Base-by-base conservation (phyloP, 2,113 vertebrate species). In the Colius striatus region DNA sequence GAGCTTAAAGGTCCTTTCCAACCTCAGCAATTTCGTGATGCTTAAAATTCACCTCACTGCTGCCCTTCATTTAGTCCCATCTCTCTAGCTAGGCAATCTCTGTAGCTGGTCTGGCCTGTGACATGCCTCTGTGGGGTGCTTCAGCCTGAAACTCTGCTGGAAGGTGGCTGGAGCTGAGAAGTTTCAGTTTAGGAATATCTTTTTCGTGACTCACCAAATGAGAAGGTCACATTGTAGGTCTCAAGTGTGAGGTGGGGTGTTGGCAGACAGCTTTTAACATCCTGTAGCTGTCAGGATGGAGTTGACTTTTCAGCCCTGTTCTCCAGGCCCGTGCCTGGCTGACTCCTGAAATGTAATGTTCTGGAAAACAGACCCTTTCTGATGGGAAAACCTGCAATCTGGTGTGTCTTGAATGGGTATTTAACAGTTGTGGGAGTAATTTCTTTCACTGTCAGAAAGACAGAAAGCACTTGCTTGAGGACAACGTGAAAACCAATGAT, bases 291-390 rank as follows among this genome's bases (percentile, higher is more conserved):
- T 43, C 45, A 21, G 60, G 23, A 67, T 30, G 45, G 36, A 21
- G 36, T n/a, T 58, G 50, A 36, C 25, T 50, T n/a, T 13, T 58
- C 30, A 43, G 38, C 48, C 34, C 9, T 23, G 6, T 21, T 43
- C 14, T 50, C 1, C 4, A 34, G 34, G 38, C 13, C 29, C 8
- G 2, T 0, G 22, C 34, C 57, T 1, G 0, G 16, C 38, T 30
- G n/a, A 13, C 10, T 62, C 57, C 57, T 53, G 23, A 21, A 55
- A 47, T 13, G 15, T 25, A 2, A 8, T 13, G 1, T 21, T 75
- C 27, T 1, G 3, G 29, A 48, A 38, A 48, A 18, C 27, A 10
- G 21, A 36, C 16, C 1, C 0, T 55, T 74, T 57, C 34, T 22
- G 29, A 9, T 27, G 5, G 13, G 32, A 12, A 50, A 32, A 36